Percentiles rank a stretch among this genome's conserved stretches.
These are phyloP conservation scores for Phengaris arion DNA, from an alignment of 2,888 invertebrate genomes.

Conservation along the genomic window DNA sequence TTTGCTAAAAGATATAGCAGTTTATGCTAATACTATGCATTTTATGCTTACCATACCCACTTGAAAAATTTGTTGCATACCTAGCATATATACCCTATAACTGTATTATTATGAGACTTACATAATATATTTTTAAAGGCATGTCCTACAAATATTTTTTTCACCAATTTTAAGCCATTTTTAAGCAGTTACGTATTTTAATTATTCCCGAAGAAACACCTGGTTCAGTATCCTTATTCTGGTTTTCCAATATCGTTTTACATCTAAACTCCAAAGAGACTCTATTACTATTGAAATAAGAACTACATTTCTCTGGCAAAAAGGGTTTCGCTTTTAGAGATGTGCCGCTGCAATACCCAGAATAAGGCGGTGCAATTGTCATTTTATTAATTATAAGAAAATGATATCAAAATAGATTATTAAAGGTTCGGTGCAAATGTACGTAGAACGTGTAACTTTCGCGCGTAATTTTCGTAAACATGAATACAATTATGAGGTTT, in stretches of 20 bases:
- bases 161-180: background rate
- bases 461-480: constrained; percentile 41
- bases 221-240: constrained; percentile 60
- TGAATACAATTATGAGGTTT: constrained; percentile 44
- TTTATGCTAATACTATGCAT: too few relatives aligned
- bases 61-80: too few relatives aligned
- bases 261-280: constrained; percentile 45
- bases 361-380: constrained; percentile 58
- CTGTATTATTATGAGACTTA: too few relatives aligned
- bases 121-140: too few relatives aligned
- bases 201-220: constrained; percentile 41
- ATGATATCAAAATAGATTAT: background rate
- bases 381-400: constrained; percentile 45
- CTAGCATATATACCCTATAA: too few relatives aligned
- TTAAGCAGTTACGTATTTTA: background rate
- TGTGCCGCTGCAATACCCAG: constrained; percentile 53
- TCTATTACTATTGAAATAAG: constrained; percentile 45
- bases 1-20: too few relatives aligned
- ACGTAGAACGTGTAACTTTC: constrained; percentile 51
- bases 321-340: constrained; percentile 41
- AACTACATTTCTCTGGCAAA: constrained; percentile 47
- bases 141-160: background rate
- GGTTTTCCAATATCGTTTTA: constrained; percentile 43
- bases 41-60: too few relatives aligned
- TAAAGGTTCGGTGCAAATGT: background rate